These are phyloP conservation scores for Lepus townsendii DNA, from an alignment of 2,797 vertebrate genomes.

Conservation along the genomic window DNA sequence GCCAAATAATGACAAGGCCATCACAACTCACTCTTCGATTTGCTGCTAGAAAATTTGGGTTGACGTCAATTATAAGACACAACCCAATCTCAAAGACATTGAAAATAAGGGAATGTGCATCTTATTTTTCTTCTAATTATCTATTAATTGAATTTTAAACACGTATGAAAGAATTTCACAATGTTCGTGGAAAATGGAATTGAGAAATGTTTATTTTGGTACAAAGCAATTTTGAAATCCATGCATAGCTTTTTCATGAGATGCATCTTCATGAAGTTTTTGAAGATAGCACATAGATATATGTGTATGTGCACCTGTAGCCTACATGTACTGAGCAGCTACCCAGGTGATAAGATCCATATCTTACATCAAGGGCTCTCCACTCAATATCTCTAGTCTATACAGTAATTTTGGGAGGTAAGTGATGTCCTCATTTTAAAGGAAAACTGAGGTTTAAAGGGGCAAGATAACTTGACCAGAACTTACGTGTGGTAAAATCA, in stretches of 20 bases:
- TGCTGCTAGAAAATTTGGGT: background rate
- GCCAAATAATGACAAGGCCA: background rate
- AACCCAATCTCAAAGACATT: background rate
- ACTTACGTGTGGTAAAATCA: background rate
- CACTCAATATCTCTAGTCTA: background rate
- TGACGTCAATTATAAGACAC: constrained; percentile 1
- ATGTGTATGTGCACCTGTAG: background rate
- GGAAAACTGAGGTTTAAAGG: constrained; percentile 27
- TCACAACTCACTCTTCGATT: background rate
- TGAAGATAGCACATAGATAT: too few species aligned
- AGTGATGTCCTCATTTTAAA: constrained; percentile 42
- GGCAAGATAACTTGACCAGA: background rate
- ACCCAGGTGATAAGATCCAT: background rate
- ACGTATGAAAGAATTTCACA: too few species aligned
- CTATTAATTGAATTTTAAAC: constrained; percentile 21
- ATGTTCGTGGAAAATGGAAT: too few species aligned
- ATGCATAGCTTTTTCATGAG: too few species aligned
- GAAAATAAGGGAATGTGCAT: background rate
- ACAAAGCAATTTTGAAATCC: too few species aligned
- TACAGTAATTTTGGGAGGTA: background rate
- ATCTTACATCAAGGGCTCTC: background rate
- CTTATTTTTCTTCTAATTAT: constrained; percentile 50
- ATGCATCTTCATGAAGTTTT: too few species aligned
- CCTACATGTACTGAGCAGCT: background rate
- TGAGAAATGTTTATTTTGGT: too few species aligned